phyloP scores from a whole-genome alignment of 2,797 vertebrate genomes.

The Botia kubotai region DNA sequence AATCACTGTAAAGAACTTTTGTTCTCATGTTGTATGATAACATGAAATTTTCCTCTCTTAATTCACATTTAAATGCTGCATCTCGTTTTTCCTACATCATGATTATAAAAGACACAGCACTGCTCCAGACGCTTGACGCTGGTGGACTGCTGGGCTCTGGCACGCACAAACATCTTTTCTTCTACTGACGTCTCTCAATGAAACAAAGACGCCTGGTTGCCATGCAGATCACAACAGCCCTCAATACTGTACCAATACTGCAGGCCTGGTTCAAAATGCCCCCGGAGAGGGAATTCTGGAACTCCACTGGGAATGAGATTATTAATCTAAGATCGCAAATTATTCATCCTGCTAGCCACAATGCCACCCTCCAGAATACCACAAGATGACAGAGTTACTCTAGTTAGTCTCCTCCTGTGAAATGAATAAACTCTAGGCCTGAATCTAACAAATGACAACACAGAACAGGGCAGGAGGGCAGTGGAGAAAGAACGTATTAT shows the following conservation, averaged over 20 bases:
- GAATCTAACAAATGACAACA: conserved; percentile 48
- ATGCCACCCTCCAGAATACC: neutral
- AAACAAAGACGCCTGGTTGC: conserved; percentile 88
- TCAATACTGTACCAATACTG: conserved; percentile 71
- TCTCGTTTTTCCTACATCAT: neutral
- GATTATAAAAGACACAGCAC: conserved; percentile 1
- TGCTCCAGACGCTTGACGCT: conserved; percentile 25
- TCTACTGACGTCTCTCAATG: conserved; percentile 53
- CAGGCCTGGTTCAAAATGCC: conserved; percentile 55
- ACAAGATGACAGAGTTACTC: conserved; percentile 23
- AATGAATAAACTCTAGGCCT: conserved; percentile 50
- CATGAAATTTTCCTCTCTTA: neutral
- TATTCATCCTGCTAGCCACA: conserved; percentile 36
- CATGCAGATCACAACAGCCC: conserved; percentile 84
- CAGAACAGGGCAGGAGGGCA: conserved; percentile 3
- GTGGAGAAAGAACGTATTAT: conserved; percentile 10
- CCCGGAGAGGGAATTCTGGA: conserved; percentile 56
- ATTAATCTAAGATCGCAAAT: conserved; percentile 57
- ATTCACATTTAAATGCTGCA: neutral
- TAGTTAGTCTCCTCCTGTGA: conserved; percentile 29
- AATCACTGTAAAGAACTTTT: too few species aligned
- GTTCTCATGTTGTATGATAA: too few species aligned
- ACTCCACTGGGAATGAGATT: conserved; percentile 57
- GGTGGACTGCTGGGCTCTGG: conserved; percentile 26
- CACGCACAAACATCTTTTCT: conserved; percentile 45